Evolutionary conservation across 1,140 invertebrate species (phyloP).

Genomic region (Ptiloglossa arizonensis): DNA sequence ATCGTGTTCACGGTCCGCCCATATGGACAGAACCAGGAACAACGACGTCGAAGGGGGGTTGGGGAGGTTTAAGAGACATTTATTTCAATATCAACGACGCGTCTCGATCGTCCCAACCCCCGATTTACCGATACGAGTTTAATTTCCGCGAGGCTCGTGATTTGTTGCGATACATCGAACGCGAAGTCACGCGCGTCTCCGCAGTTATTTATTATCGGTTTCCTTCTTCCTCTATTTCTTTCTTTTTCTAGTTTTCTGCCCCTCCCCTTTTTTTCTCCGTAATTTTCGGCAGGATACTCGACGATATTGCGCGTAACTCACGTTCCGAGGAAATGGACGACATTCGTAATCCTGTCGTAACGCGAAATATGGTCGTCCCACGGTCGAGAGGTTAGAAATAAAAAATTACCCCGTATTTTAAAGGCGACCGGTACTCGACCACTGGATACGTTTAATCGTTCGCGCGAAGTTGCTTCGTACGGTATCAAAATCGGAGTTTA

Average conservation of each 20-base stretch:
- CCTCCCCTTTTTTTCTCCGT: neutral
- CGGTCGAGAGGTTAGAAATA: neutral
- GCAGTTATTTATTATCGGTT: slow-evolving; percentile 31
- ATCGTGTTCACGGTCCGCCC: neutral
- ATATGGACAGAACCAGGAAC: neutral
- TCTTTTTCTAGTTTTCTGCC: neutral
- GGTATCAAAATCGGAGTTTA: too few relatives aligned
- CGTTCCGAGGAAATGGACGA: slow-evolving; percentile 11
- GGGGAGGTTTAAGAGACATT: neutral
- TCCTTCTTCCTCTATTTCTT: neutral
- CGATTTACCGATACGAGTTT: neutral
- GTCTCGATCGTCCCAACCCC: slow-evolving; percentile 6
- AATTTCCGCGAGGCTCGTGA: slow-evolving; percentile 20
- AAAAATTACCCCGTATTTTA: too few relatives aligned
- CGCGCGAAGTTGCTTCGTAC: too few relatives aligned
- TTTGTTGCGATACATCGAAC: slow-evolving; percentile 28
- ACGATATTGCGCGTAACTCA: slow-evolving; percentile 35
- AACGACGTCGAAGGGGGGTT: too few relatives aligned
- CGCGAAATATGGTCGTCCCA: neutral
- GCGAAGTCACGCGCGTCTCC: slow-evolving; percentile 6
- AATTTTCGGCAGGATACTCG: slow-evolving; percentile 19
- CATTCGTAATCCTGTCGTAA: slow-evolving; percentile 1
- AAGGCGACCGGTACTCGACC: too few relatives aligned
- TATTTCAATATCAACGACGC: slow-evolving; percentile 23
- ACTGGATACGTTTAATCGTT: too few relatives aligned